Evolutionary conservation across 2,113 vertebrate species (phyloP).

Genomic region (Aspiorhynchus laticeps): DNA sequence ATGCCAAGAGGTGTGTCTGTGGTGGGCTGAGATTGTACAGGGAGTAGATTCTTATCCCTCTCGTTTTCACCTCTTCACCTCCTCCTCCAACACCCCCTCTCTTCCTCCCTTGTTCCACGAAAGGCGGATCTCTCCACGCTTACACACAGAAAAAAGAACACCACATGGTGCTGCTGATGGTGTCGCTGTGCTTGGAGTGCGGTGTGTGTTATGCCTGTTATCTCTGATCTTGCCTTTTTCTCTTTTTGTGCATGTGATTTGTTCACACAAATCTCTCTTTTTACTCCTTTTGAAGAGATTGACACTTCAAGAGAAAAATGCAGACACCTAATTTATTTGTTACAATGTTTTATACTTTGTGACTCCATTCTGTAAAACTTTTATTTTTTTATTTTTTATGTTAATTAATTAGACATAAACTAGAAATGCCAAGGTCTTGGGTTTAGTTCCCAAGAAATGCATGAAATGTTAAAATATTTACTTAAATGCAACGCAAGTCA

Average conservation of each 20-base stretch:
- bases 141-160: constrained; percentile 58
- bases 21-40: constrained; percentile 77
- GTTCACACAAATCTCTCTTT: constrained; percentile 34
- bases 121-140: constrained; percentile 79
- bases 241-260: constrained; percentile 37
- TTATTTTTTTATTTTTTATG: background rate
- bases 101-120: constrained; percentile 81
- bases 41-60: constrained; percentile 72
- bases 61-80: constrained; percentile 59
- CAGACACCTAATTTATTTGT: background rate
- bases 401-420: background rate
- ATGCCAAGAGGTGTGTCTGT: constrained; percentile 59
- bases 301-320: background rate
- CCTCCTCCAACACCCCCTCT: constrained; percentile 68
- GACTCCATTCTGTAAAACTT: background rate
- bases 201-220: constrained; percentile 60
- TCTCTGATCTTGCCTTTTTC: constrained; percentile 22
- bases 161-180: constrained; percentile 60
- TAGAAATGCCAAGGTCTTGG: background rate
- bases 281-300: background rate
- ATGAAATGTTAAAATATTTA: background rate
- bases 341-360: background rate
- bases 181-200: constrained; percentile 60
- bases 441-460: background rate
- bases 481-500: background rate